Evolutionary conservation across 2,888 invertebrate species (phyloP), one percentile per base, ranked within the genome.

Genomic region (Conops quadrifasciatus): DNA sequence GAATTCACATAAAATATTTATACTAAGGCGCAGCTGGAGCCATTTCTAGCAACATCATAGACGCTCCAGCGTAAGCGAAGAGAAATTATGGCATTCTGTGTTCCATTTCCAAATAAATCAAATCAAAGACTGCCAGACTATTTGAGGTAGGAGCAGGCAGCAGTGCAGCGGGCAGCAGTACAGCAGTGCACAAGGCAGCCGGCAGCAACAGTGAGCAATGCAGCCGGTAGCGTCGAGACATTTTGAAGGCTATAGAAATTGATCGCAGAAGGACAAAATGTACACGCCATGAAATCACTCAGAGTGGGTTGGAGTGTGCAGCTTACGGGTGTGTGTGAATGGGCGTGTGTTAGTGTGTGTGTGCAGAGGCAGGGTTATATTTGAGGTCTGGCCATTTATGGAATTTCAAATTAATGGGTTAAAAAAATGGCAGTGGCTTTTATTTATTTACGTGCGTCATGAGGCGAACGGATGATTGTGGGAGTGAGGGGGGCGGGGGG

Each of bases 301-400:
- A 36, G 36, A 36, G 36, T 36, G 36, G 36, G 36, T 36, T 9
- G 36, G 36, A 36, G 36, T n/a, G n/a, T n/a, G n/a, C n/a, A n/a
- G n/a, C 36, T 7, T 7, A 36, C 36, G 9, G 5, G 36, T 4
- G 36, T 36, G 9, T 9, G 36, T 36, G 9, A 36, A 36, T 36
- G 36, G 36, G 36, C n/a, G 49, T 3, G 4, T 49, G n/a, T 19
- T 11, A 3, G 49, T 49, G 49, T 19, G 15, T 16, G n/a, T 49
- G 11, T 49, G 3, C 11, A n/a, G 49, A 5, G 7, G n/a, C 49
- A 19, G 5, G 7, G 49, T 45, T 24, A 56, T 66, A 53, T 66
- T 53, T 53, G 53, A 36, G 66, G 66, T 53, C 21, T 53, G 51
- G n/a, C 53, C 53, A 66, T 66, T 66, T 66, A 66, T 36, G 66